A percentile compares a stretch with the other conserved stretches of the same genome.
Conservation (phyloP, 2,888 invertebrate species). For the Aromia moschata region DNA sequence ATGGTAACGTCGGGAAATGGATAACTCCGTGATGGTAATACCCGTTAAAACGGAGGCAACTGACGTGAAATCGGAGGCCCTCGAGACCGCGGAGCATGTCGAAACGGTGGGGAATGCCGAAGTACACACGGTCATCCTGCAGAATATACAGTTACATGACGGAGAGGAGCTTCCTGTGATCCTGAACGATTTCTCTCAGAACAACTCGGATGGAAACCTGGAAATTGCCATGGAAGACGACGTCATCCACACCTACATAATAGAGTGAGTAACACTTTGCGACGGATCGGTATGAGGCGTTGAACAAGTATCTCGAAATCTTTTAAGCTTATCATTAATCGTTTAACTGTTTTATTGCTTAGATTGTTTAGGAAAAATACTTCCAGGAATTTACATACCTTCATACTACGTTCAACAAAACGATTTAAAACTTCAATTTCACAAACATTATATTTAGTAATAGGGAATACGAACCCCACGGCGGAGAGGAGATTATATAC, state of each 20-base stretch:
- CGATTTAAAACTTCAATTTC: too few relatives aligned
- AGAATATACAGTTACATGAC: slow-evolving; percentile 43
- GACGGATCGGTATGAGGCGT: too few relatives aligned
- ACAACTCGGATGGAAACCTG: slow-evolving; percentile 51
- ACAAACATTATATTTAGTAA: slow-evolving; percentile 37
- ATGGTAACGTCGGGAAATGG: slow-evolving; percentile 24
- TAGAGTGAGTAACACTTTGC: slow-evolving; percentile 45
- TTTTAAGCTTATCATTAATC: too few relatives aligned
- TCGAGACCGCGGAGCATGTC: slow-evolving; percentile 18
- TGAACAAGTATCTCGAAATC: too few relatives aligned
- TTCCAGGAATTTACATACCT: too few relatives aligned
- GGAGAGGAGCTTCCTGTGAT: slow-evolving; percentile 44
- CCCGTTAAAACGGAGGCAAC: slow-evolving; percentile 25
- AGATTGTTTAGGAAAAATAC: too few relatives aligned
- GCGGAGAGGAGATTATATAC: slow-evolving; percentile 40
- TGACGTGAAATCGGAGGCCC: slow-evolving; percentile 27
- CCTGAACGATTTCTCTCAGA: slow-evolving; percentile 43
- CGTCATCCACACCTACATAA: slow-evolving; percentile 43
- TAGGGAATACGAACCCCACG: slow-evolving; percentile 36
- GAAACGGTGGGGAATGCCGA: slow-evolving; percentile 21
- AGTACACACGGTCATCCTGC: slow-evolving; percentile 45
- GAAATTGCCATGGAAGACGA: slow-evolving; percentile 45
- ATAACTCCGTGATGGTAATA: slow-evolving; percentile 14
- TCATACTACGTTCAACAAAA: too few relatives aligned
- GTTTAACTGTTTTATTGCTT: too few relatives aligned